Base-by-base conservation (phyloP, 2,797 vertebrate species). In the Australoheros facetus region DNA sequence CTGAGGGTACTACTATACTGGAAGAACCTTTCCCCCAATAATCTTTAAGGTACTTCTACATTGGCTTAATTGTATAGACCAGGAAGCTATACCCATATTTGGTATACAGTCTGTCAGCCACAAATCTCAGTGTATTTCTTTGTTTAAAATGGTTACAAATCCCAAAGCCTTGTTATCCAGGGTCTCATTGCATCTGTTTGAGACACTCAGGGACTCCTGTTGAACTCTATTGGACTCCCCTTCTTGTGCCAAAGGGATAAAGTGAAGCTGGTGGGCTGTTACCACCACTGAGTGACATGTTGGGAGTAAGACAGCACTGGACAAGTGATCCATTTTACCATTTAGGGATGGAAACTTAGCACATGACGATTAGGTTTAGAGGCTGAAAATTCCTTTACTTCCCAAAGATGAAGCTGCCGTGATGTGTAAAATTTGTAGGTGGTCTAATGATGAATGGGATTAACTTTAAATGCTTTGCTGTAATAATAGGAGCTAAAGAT, bases 131-230 rank as follows among this genome's bases (percentile, higher is more conserved):
- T 17, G 23, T 45, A 2, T 45, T 66, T 19, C 16, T 10, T 66
- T 66, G 62, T 45, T 66, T 21, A 45, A 45, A 42, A 64, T 4
- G 8, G 7, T 1, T 45, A 26, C 42, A 64, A 4, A 45, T 17
- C 60, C 4, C 1, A 26, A 42, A 21, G 21, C 4, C 0, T 42
- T 42, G 37, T 1, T 28, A 17, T 21, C 39, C 62, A 28, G 42
- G 23, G 48, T 66, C 23, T 17, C 16, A 48, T 4, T 66, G 23
- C 42, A 48, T 66, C 0, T 48, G 62, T 48, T 66, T 66, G 5
- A 48, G 23, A 48, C 23, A 17, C 9, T 0, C 0, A 0, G 62
- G 2, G 45, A 48, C 21, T 48, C 5, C 45, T 28, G 39, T 28
- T 28, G 7, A 0, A 48, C 0, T 51, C 48, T 51, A 5, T 51